Conservation (phyloP, 2,797 vertebrate genomes). For the Pogoniulus pusillus region DNA sequence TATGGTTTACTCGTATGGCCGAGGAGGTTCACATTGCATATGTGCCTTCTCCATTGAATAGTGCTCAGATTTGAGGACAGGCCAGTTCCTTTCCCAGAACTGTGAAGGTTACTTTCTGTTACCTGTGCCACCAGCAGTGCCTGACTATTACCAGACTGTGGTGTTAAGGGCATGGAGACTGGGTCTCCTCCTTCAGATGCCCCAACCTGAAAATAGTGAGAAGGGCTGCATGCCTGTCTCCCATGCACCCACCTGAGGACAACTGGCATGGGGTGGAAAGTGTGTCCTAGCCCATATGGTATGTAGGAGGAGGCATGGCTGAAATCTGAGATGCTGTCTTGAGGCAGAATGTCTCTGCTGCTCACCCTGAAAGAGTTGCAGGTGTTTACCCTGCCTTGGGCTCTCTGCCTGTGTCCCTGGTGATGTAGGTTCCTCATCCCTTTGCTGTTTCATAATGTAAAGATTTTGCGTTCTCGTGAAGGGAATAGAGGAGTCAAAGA, state of each 20-base stretch:
- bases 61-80: neutral
- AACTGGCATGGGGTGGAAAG: neutral
- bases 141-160: neutral
- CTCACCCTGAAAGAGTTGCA: neutral
- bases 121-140: neutral
- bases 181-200: neutral
- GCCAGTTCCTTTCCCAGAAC: neutral
- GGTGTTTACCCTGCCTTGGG: neutral
- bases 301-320: neutral
- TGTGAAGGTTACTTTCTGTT: neutral
- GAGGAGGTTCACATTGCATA: accelerated
- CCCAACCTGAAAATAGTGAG: neutral
- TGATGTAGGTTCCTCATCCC: neutral
- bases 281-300: accelerated
- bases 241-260: neutral
- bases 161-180: accelerated
- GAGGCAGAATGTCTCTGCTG: neutral
- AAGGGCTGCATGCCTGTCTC: neutral
- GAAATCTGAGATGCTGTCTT: neutral
- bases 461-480: neutral
- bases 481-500: neutral
- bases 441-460: neutral
- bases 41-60: neutral
- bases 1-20: neutral
- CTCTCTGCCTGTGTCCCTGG: neutral